Evolutionary conservation across 2,888 invertebrate genomes (phyloP), one percentile per base, ranked within the genome.

Genomic region (Galeopsomyia nigrocyanea): DNA sequence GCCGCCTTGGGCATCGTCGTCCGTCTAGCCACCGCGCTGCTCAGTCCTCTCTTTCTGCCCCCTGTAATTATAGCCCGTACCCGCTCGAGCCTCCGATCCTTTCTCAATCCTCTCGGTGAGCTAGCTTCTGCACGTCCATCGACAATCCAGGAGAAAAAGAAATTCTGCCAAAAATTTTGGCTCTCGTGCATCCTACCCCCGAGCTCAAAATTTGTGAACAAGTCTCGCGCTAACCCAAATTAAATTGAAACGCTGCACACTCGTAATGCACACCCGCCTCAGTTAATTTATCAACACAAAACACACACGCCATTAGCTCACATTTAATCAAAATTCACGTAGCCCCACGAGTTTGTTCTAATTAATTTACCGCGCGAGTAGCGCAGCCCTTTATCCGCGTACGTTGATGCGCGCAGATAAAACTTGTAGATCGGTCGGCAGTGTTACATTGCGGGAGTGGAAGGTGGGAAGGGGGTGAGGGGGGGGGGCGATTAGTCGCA

Each of bases 401-500:
- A 26, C 26, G 5, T 26, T 5, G 26, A 26, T 2, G 26, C 3
- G 26, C 26, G 31, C 7, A 31, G 7, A 39, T 39, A 39, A 9
- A 3, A 7, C 39, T 39, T 39, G 39, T 31, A 31, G 39, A 3
- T 39, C 39, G 39, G 39, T 3, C 39, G 39, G 39, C 39, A 7
- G 2, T 39, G 39, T 1, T 1, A 39, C 39, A 7, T 39, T 10
- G 39, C 39, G 39, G 39, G 39, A 39, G 39, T 10, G 7, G n/a
- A n/a, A n/a, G n/a, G n/a, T n/a, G n/a, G n/a, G n/a, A n/a, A n/a
- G 60, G 31, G 14, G 31, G 53, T n/a, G 16, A 39, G 50, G 19
- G 22, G 68, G 74, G 72, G 75, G 61, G 58, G 60, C 75, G 68
- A 77, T 76, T 77, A 74, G 72, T 75, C 26, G 26, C 26, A 26